Conservation (phyloP, 2,797 vertebrate species). For the Emydoidea blandingii region DNA sequence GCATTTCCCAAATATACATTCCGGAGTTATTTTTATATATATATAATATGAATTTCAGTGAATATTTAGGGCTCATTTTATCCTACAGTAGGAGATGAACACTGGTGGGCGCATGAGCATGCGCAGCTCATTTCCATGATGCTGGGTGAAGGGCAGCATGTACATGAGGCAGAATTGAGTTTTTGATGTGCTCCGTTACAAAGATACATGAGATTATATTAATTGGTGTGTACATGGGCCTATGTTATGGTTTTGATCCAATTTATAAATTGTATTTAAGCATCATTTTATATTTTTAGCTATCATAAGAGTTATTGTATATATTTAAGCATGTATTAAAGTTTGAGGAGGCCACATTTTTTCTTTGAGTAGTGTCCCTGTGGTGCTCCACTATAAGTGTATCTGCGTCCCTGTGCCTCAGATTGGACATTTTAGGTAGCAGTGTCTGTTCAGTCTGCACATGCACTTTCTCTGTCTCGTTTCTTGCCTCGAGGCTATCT, state of each 20-base stretch:
- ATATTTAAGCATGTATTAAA: neutral
- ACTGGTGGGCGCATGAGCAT: too few relatives aligned
- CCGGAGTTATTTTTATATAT: neutral
- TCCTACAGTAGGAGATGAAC: too few relatives aligned
- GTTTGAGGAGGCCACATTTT: neutral
- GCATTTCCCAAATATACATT: neutral
- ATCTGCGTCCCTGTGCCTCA: neutral
- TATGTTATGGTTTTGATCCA: neutral
- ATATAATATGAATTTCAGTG: neutral
- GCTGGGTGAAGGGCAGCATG: neutral
- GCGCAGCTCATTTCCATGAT: neutral
- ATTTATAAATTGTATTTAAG: neutral
- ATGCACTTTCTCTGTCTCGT: neutral
- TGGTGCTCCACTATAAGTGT: neutral
- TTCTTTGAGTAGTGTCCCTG: neutral
- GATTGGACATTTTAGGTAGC: neutral
- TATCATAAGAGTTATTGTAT: neutral
- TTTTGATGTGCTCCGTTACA: neutral
- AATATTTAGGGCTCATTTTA: fast-evolving
- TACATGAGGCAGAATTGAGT: neutral
- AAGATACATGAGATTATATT: neutral
- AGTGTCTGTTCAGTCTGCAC: neutral
- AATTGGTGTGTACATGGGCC: neutral
- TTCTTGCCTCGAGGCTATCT: neutral
- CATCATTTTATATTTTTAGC: neutral